Percentiles rank a stretch among this genome's conserved stretches.
Conservation (phyloP, 2,888 invertebrate species). For the Polyommatus icarus region DNA sequence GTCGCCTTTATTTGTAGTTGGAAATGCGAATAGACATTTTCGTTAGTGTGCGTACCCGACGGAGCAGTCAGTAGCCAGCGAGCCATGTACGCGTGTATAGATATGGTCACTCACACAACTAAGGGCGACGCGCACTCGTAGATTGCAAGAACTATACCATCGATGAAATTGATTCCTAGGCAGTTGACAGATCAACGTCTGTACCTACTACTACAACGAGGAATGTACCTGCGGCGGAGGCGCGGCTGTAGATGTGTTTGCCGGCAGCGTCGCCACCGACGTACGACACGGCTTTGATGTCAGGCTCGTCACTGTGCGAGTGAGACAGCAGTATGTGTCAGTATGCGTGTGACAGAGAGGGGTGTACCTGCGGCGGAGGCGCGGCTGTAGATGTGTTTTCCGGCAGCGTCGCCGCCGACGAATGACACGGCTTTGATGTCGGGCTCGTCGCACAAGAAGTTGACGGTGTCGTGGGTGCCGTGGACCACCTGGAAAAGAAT, state of each 20-base stretch:
- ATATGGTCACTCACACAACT: no score
- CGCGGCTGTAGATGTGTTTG: conserved; percentile 95
- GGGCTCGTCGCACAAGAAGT: conserved; percentile 98
- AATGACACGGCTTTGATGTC: conserved; percentile 98
- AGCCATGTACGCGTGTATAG: no score
- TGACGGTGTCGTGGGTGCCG: conserved; percentile 95
- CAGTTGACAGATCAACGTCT: no score
- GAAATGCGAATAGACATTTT: no score
- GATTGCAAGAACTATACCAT: no score
- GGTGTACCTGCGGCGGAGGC: conserved; percentile 92
- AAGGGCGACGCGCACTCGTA: no score
- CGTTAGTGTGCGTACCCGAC: no score
- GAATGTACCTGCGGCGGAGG: conserved; percentile 93
- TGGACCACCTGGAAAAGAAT: conserved; percentile 85
- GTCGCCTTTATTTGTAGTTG: no score
- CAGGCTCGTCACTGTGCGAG: conserved; percentile 97
- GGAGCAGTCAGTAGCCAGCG: no score
- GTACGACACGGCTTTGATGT: conserved; percentile 98
- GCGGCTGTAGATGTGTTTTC: conserved; percentile 96
- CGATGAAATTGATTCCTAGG: no score
- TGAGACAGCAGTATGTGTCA: no score
- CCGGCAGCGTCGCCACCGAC: conserved; percentile 99
- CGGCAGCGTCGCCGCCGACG: conserved; percentile 98
- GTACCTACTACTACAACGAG: no score
- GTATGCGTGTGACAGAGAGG: background rate